phyloP scores from a whole-genome alignment of 2,113 vertebrate genomes.

The Crotalus viridis region DNA sequence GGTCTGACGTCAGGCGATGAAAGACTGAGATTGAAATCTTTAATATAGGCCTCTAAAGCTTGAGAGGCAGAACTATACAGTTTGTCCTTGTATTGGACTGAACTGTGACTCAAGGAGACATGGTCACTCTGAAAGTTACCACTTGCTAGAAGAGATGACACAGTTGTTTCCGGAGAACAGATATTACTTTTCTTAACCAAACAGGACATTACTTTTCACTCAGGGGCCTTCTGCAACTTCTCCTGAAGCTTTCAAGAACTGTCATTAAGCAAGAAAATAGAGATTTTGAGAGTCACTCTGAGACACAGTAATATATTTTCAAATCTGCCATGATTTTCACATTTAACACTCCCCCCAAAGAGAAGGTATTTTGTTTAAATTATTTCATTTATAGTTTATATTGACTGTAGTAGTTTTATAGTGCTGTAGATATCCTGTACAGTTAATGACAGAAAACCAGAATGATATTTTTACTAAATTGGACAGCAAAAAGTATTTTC shows the following conservation, averaged over 20 bases:
- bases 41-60: constrained; percentile 87
- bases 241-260: constrained; percentile 46
- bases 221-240: not conserved
- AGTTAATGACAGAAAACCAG: not conserved
- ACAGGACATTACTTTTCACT: constrained; percentile 58
- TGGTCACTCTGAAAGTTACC: constrained; percentile 64
- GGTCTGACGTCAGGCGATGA: constrained; percentile 28
- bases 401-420: not conserved
- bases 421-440: not conserved
- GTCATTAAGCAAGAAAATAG: constrained; percentile 29
- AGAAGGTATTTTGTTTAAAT: not conserved
- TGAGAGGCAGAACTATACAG: constrained; percentile 81
- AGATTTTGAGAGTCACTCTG: not conserved
- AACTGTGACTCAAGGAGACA: constrained; percentile 16
- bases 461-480: not conserved
- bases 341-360: not conserved
- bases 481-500: not conserved
- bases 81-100: constrained; percentile 76
- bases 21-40: constrained; percentile 77
- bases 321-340: not conserved
- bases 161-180: constrained; percentile 76
- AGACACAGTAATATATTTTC: not conserved
- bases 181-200: constrained; percentile 31
- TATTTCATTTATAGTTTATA: not conserved
- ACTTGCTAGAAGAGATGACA: constrained; percentile 78